Conservation (phyloP, 2,113 vertebrate species). For the Grammatotria lemairii region DNA sequence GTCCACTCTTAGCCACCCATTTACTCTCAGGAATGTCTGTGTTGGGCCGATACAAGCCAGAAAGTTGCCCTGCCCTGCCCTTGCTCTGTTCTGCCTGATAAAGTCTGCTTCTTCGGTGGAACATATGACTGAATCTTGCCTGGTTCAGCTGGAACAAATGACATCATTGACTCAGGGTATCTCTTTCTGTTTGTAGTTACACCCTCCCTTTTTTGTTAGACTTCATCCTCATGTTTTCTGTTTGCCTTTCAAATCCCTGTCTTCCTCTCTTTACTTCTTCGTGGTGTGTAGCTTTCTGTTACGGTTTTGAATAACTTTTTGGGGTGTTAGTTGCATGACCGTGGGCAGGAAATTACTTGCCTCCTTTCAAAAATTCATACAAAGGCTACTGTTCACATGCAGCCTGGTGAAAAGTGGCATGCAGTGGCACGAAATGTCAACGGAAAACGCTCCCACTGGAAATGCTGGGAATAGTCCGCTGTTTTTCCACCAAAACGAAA, state of each 20-base stretch:
- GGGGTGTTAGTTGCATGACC: conserved; percentile 29
- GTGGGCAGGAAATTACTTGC: conserved; percentile 55
- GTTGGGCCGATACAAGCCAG: conserved; percentile 43
- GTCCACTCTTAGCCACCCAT: conserved; percentile 4
- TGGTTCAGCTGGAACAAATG: conserved; percentile 66
- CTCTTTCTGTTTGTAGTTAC: conserved; percentile 29
- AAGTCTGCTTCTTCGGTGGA: conserved; percentile 43
- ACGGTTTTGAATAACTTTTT: conserved; percentile 31
- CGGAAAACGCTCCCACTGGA: conserved; percentile 32
- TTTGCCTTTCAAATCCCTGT: background rate
- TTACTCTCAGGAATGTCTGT: conserved; percentile 50
- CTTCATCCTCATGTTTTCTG: background rate
- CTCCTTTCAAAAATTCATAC: conserved; percentile 29
- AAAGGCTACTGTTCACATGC: conserved; percentile 48
- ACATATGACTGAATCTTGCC: conserved; percentile 57
- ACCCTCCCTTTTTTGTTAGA: background rate
- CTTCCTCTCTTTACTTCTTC: background rate
- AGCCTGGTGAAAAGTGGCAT: conserved; percentile 16
- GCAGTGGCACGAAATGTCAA: conserved; percentile 24
- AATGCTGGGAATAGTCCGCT: background rate
- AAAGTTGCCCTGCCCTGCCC: conserved; percentile 28
- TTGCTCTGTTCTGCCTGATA: conserved; percentile 59
- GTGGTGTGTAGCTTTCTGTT: conserved; percentile 3
- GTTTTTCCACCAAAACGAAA: background rate
- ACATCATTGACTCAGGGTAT: conserved; percentile 63